These are phyloP conservation scores for Ictalurus furcatus DNA, from an alignment of 2,113 vertebrate species.

Conservation along the genomic window DNA sequence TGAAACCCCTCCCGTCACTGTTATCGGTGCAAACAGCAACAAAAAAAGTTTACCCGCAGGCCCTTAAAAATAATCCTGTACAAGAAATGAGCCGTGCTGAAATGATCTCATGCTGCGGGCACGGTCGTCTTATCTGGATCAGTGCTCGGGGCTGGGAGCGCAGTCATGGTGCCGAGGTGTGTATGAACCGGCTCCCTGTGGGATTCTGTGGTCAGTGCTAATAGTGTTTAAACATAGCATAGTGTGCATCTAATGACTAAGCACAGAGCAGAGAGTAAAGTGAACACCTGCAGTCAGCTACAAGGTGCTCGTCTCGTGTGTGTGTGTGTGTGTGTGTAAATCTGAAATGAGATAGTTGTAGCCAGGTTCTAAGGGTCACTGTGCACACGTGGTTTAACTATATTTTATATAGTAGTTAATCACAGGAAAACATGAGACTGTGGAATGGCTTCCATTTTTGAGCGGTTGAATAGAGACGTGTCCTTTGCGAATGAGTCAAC, in stretches of 20 bases:
- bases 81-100: conserved; percentile 23
- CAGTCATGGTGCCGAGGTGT: not conserved
- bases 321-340: conserved; percentile 10
- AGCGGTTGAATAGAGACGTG: not conserved
- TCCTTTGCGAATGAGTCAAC: not conserved
- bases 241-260: conserved; percentile 51
- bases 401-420: not conserved
- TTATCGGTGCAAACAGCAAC: not conserved
- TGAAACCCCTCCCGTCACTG: not conserved
- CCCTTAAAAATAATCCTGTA: not conserved
- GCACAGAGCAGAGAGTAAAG: not conserved
- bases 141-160: not conserved
- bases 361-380: not conserved
- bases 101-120: conserved; percentile 13
- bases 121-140: conserved; percentile 6
- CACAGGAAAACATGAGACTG: not conserved
- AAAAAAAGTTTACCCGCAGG: not conserved
- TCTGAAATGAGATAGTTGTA: not conserved
- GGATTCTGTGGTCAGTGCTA: conserved; percentile 41
- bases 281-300: conserved; percentile 17
- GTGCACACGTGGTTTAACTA: not conserved
- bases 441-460: not conserved
- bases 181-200: conserved; percentile 19
- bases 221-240: conserved; percentile 46
- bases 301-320: not conserved